A percentile compares a stretch with the other conserved stretches of the same genome.
Evolutionary conservation across 64 coral and sea anemone species (phyloP).

Genomic region (Montipora foliosa): DNA sequence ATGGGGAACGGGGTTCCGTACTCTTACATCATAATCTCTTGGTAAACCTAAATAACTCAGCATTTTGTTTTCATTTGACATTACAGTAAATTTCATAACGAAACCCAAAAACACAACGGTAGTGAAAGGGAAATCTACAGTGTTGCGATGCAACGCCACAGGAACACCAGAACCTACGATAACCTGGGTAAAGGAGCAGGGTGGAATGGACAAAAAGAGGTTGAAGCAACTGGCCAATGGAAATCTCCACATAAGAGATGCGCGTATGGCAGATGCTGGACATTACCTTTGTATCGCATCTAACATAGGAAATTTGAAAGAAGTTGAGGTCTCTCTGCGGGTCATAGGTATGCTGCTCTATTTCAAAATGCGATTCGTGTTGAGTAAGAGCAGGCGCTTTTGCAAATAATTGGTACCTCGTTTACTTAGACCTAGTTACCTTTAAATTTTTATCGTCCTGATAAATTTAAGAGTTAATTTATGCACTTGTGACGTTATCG

Average conservation of each 20-base stretch:
- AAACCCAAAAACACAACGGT: conserved; percentile 22
- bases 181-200: not conserved
- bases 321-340: not conserved
- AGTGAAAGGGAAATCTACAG: not conserved
- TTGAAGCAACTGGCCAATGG: not conserved
- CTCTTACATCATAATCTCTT: no score
- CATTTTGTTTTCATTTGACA: not conserved
- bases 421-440: no score
- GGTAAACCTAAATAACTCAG: no score
- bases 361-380: not conserved
- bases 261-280: conserved; percentile 1
- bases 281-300: not conserved
- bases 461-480: no score
- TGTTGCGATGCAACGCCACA: conserved; percentile 6
- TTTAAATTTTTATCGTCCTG: no score
- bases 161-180: not conserved
- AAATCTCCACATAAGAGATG: not conserved
- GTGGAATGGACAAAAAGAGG: not conserved
- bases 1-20: no score
- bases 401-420: no score
- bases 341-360: not conserved
- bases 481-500: no score
- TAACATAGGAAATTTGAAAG: not conserved
- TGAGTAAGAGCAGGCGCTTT: not conserved
- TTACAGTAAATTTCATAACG: conserved; percentile 17